Evolutionary conservation across 2,797 vertebrate species (phyloP), one percentile per base, ranked within the genome.

Genomic region (Moxostoma hubbsi): DNA sequence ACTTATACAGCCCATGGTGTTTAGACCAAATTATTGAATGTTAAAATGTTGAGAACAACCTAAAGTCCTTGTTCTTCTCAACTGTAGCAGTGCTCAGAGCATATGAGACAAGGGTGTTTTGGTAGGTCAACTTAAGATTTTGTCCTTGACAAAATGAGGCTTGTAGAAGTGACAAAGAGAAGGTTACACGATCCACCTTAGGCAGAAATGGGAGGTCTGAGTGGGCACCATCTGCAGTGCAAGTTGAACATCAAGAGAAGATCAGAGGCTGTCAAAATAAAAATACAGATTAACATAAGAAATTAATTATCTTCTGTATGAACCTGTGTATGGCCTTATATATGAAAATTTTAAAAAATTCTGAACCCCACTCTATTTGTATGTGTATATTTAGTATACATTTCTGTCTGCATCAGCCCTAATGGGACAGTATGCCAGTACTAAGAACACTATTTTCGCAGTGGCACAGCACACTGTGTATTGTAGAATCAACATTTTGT

Each of bases 151-250:
- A 24, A 24, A 95, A 96, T 88, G 84, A 92, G 94, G 95, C 95
- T 96, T 96, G 93, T 90, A 94, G 88, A 92, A 94, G 95, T 92
- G 96, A 96, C 96, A 96, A 97, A 98, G 95, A 94, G 95, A 93
- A 93, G 97, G 95, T 92, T 95, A 97, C 93, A 89, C 72, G 95
- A 97, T 96, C 95, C 90, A 95, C 92, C 92, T 93, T 88, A 87
- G 89, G 93, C 93, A 94, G 91, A 94, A 95, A 94, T 95, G 95
- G 94, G 95, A 95, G 95, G 94, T 93, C 92, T 94, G 93, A 92
- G 92, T 88, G 90, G 91, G 85, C 91, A 91, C 89, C 96, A 98
- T 96, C 96, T 97, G 96, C 92, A 93, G 89, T 90, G 89, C 91
- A 89, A 91, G 91, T 93, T 91, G 86, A 24, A 84, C 86, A 87